Base-by-base conservation (phyloP, 2,888 invertebrate species). In the Pyrrhia umbra region DNA sequence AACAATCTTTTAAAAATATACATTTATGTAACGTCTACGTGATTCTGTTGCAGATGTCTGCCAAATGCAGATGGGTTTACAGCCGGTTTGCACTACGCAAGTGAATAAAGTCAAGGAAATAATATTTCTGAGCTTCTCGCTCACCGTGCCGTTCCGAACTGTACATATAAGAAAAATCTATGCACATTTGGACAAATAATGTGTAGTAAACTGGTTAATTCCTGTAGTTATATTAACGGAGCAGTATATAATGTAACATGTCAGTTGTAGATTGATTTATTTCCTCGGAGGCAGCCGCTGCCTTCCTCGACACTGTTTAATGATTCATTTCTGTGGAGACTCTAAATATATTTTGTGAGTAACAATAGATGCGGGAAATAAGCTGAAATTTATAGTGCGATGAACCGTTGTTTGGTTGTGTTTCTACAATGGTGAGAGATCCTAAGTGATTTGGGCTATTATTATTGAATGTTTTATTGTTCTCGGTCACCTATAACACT, bases 271-370 rank as follows among this genome's bases (percentile, higher is more conserved):
- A 70, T 73, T 68, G 79, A 79, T 79, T 80, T 80, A 80, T 76
- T 23, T 64, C 46, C 40, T 16, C 10, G 20, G 45, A 50, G 45
- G 54, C 55, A 30, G 21, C 43, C 60, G 39, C 70, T 58, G 67
- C 65, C 51, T 64, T 72, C 51, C 67, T 72, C 72, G 70, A 76
- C 75, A 75, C 75, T 77, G 79, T 74, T 83, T 82, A 85, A 86
- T 87, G 88, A 86, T 89, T 89, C 80, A 89, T 88, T 85, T 82
- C 71, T 74, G 61, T 74, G 78, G 79, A 82, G 82, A 76, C 77
- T 71, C 75, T 83, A 83, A 86, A 85, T 85, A 83, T 84, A 80
- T 81, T 79, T 80, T 68, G 79, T 75, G 71, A 77, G 68, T 54
- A 85, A 83, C 83, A 84, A 87, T 84, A 79, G 78, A 75, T 65